Conservation (phyloP, 1,140 invertebrate genomes). For the Phortica variegata region DNA sequence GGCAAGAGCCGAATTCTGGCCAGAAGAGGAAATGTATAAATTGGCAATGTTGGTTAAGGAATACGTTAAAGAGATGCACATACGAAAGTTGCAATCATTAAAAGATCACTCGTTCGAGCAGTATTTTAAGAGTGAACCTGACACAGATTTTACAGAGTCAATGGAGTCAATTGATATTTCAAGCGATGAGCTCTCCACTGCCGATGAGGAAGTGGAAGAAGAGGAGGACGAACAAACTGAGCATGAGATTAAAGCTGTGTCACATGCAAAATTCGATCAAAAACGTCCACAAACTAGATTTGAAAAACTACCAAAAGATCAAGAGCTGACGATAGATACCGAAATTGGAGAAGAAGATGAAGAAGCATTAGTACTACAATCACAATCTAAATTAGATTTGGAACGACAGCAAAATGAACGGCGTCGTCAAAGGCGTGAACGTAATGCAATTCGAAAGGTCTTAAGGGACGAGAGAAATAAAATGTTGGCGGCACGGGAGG, state of each 20-base stretch:
- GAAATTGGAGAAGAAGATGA: too few species aligned
- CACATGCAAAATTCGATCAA: neutral
- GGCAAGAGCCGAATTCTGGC: constrained; percentile 36
- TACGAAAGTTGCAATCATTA: constrained; percentile 33
- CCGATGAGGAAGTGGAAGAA: neutral
- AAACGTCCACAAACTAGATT: neutral
- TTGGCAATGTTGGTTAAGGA: constrained; percentile 22
- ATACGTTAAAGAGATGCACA: constrained; percentile 23
- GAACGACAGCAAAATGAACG: neutral
- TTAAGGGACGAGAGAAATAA: too few species aligned
- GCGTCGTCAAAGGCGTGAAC: neutral
- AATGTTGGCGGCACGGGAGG: too few species aligned
- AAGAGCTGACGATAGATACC: too few species aligned
- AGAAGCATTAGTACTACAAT: too few species aligned
- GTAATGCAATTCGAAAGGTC: neutral
- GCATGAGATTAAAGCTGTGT: constrained; percentile 9
- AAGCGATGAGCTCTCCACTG: constrained; percentile 23
- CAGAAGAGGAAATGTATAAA: constrained; percentile 25
- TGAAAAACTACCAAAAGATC: neutral
- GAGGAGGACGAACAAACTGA: constrained; percentile 7
- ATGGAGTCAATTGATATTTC: constrained; percentile 13
- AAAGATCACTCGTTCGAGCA: constrained; percentile 18
- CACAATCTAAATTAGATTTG: too few species aligned
- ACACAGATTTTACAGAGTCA: constrained; percentile 20
- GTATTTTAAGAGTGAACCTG: constrained; percentile 5